Percentiles rank a stretch among this genome's conserved stretches.
phyloP scores from a whole-genome alignment of 64 coral and sea anemone genomes.

The Montipora cactus region DNA sequence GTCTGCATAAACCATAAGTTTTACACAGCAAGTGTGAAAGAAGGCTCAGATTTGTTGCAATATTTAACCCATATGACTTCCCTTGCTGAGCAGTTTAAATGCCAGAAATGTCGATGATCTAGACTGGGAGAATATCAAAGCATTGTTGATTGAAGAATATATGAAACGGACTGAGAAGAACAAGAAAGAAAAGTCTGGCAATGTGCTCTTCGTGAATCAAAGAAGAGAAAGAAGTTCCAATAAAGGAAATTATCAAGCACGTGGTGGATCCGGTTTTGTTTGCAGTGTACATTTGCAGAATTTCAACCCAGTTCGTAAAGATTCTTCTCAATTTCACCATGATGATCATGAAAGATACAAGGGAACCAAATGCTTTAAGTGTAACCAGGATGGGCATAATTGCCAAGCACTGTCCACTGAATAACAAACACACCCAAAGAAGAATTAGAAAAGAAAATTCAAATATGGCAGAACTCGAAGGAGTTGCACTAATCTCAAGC shows the following conservation, averaged over 20 bases:
- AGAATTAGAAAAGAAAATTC: conserved; percentile 68
- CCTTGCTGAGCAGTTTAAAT: conserved; percentile 53
- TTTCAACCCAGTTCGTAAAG: not conserved
- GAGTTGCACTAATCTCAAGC: conserved; percentile 76
- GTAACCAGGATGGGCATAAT: conserved; percentile 59
- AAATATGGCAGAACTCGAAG: conserved; percentile 68
- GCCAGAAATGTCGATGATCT: conserved; percentile 62
- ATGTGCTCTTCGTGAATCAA: not conserved
- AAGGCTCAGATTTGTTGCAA: conserved; percentile 35
- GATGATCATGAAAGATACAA: conserved; percentile 47
- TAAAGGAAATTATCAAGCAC: conserved; percentile 38
- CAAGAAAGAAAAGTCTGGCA: conserved; percentile 36
- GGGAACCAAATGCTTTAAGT: conserved; percentile 47
- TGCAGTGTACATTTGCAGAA: not conserved
- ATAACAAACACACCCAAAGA: conserved; percentile 7
- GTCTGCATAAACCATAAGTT: conserved; percentile 46
- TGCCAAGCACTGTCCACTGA: conserved; percentile 60
- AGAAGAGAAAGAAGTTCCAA: not conserved
- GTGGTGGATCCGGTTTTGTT: not conserved
- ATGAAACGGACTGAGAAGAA: conserved; percentile 58
- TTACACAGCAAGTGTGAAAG: conserved; percentile 58
- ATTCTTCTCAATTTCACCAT: not conserved
- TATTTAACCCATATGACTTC: conserved; percentile 65
- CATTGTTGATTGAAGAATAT: conserved; percentile 52
- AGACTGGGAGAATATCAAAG: conserved; percentile 58